These are phyloP conservation scores for Chiroxiphia lanceolata DNA, from an alignment of 2,797 vertebrate species.

Conservation along the genomic window DNA sequence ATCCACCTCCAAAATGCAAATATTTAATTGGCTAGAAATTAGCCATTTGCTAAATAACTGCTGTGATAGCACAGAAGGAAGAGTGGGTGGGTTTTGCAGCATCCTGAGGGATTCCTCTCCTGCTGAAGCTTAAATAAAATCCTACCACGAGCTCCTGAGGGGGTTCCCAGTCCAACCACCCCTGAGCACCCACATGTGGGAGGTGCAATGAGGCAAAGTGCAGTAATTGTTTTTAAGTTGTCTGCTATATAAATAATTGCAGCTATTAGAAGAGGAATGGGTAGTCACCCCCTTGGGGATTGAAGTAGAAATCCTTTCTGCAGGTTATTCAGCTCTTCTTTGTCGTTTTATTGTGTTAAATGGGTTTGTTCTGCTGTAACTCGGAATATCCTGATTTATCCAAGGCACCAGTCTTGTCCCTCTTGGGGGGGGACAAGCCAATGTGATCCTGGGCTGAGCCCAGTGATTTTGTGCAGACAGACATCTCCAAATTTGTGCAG, in stretches of 20 bases:
- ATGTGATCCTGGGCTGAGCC: background rate
- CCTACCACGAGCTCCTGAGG: background rate
- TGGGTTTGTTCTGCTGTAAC: background rate
- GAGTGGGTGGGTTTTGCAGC: background rate
- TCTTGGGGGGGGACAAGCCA: background rate
- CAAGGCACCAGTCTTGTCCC: background rate
- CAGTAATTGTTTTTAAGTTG: background rate
- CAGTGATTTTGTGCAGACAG: background rate
- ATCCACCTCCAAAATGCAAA: background rate
- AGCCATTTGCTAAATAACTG: background rate
- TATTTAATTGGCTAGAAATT: background rate
- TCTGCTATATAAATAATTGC: background rate
- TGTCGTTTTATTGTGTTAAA: background rate
- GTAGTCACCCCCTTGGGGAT: background rate
- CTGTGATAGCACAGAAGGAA: background rate
- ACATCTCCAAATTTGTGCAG: background rate
- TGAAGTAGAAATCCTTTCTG: background rate
- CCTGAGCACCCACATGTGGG: background rate
- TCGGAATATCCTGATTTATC: background rate
- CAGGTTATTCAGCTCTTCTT: background rate
- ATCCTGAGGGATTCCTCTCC: background rate
- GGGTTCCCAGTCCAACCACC: background rate
- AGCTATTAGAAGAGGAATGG: background rate
- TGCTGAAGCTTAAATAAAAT: background rate
- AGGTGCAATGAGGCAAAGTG: background rate